Evolutionary conservation across 1,140 invertebrate genomes (phyloP).

Genomic region (Halictus rubicundus): DNA sequence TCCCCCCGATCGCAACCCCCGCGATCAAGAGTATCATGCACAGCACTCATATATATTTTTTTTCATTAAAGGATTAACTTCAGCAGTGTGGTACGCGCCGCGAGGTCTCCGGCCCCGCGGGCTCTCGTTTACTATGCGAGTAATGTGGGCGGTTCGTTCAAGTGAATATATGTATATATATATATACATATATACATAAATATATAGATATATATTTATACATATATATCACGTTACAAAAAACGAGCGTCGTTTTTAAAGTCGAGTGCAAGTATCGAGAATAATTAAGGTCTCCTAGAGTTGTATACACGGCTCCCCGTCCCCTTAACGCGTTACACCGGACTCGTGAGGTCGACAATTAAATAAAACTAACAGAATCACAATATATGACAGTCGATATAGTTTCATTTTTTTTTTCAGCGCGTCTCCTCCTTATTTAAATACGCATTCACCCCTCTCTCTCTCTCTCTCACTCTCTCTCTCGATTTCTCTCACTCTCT

Average conservation of each 20-base stretch:
- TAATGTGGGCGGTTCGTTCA: constrained; percentile 58
- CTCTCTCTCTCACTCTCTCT: neutral
- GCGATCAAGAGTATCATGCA: too few relatives aligned
- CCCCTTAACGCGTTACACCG: constrained; percentile 15
- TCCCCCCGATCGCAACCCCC: too few relatives aligned
- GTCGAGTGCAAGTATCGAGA: constrained; percentile 43
- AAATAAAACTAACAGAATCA: constrained; percentile 49
- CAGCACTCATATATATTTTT: too few relatives aligned
- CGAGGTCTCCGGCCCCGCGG: neutral
- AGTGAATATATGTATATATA: constrained; percentile 13
- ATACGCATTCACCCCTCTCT: neutral
- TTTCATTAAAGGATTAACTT: too few relatives aligned
- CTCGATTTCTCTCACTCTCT: too few relatives aligned
- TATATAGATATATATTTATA: too few relatives aligned
- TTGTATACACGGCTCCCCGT: constrained; percentile 24
- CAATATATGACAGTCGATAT: constrained; percentile 46
- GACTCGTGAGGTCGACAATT: constrained; percentile 27
- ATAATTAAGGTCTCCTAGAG: constrained; percentile 27
- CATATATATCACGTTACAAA: constrained; percentile 34
- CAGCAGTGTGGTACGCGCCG: too few relatives aligned
- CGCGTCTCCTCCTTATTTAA: neutral
- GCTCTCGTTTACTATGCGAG: constrained; percentile 30
- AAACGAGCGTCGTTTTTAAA: constrained; percentile 37
- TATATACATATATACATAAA: too few relatives aligned
- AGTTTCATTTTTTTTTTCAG: constrained; percentile 3